Conservation (phyloP, 2,888 invertebrate species). For the Zelleria hepariella region DNA sequence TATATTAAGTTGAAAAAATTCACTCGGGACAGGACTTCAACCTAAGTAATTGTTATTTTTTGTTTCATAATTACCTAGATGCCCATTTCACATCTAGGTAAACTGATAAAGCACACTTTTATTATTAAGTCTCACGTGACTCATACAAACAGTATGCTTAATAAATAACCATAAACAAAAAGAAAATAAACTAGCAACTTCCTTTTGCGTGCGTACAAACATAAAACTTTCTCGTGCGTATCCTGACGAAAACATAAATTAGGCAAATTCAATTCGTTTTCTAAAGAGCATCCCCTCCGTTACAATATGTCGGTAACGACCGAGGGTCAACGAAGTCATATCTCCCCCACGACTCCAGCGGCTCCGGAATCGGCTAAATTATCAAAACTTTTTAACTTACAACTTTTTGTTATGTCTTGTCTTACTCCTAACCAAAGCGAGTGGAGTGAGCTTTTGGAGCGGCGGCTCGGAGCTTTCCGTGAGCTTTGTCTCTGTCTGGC, state of each 20-base stretch:
- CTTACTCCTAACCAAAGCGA: slow-evolving; percentile 25
- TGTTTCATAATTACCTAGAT: too few relatives aligned
- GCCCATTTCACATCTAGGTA: too few relatives aligned
- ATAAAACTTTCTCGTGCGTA: slow-evolving; percentile 69
- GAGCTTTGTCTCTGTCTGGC: slow-evolving; percentile 43
- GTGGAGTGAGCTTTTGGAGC: slow-evolving; percentile 45
- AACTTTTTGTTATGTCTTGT: slow-evolving; percentile 51
- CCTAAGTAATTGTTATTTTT: too few relatives aligned
- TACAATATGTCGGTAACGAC: slow-evolving; percentile 65
- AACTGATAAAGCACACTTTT: background rate
- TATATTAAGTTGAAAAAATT: too few relatives aligned
- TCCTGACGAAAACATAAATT: slow-evolving; percentile 68
- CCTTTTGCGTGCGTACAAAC: slow-evolving; percentile 63
- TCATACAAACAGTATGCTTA: background rate
- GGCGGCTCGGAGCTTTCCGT: slow-evolving; percentile 32
- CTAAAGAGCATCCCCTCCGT: slow-evolving; percentile 65
- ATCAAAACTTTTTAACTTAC: slow-evolving; percentile 68
- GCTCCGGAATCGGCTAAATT: slow-evolving; percentile 55
- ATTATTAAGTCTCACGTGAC: background rate
- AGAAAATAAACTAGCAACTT: slow-evolving; percentile 56
- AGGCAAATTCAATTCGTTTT: slow-evolving; percentile 60
- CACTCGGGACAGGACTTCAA: too few relatives aligned
- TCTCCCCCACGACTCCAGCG: slow-evolving; percentile 51
- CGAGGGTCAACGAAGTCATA: slow-evolving; percentile 60
- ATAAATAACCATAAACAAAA: slow-evolving; percentile 45